Conservation (phyloP, 2,113 vertebrate genomes). For the Apaloderma vittatum region DNA sequence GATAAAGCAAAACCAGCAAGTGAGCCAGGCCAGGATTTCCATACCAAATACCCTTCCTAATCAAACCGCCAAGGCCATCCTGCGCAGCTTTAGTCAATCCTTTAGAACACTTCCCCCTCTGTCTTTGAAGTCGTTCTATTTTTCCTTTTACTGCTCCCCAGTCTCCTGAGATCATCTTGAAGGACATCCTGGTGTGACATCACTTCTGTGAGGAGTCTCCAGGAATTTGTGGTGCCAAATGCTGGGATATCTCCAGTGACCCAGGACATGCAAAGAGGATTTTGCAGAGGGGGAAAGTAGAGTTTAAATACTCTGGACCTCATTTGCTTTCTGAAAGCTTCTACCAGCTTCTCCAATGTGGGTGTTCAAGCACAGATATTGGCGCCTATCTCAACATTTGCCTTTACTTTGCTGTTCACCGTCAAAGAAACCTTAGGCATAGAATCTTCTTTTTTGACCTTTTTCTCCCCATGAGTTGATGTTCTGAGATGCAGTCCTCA, state of each 20-base stretch:
- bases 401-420: conserved; percentile 35
- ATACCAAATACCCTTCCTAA: conserved; percentile 17
- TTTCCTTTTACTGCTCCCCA: background rate
- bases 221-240: background rate
- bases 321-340: conserved; percentile 30
- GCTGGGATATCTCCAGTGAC: background rate
- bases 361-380: background rate
- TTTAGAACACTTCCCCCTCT: background rate
- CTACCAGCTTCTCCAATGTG: background rate
- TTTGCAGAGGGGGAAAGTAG: background rate
- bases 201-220: background rate
- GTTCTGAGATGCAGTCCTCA: background rate
- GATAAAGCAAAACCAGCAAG: conserved; percentile 56
- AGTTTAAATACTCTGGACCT: conserved; percentile 17
- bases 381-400: background rate
- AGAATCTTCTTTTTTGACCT: background rate
- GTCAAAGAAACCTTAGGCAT: conserved; percentile 34
- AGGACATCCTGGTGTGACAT: background rate
- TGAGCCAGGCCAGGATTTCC: conserved; percentile 41
- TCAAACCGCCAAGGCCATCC: conserved; percentile 15
- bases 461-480: background rate
- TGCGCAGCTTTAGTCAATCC: background rate
- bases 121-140: background rate
- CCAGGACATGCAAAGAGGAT: background rate
- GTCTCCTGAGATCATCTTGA: background rate